These are phyloP conservation scores for Gnatocerus cornutus DNA, from an alignment of 2,888 invertebrate species.

Conservation along the genomic window DNA sequence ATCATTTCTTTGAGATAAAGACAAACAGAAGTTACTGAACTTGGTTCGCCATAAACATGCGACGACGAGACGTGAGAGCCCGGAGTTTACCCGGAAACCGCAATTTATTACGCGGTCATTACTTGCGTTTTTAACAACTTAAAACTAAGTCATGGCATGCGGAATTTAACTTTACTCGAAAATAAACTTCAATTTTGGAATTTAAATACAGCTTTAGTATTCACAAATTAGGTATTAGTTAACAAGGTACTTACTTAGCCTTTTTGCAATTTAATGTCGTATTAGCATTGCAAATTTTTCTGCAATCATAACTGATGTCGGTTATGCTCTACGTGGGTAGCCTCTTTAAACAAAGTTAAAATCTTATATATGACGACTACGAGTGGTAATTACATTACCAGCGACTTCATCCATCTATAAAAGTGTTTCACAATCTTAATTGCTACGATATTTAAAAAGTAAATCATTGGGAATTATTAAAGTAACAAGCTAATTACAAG, in stretches of 20 bases:
- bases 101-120: conserved; percentile 4
- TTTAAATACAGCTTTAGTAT: neutral
- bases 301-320: conserved; percentile 1
- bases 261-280: conserved; percentile 4
- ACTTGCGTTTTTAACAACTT: neutral
- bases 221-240: neutral
- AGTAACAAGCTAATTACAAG: too few relatives aligned
- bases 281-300: conserved; percentile 9
- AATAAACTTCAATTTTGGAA: neutral
- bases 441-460: neutral
- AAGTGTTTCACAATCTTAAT: neutral
- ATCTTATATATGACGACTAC: neutral
- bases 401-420: neutral
- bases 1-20: conserved; percentile 20
- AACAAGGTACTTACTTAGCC: conserved; percentile 5
- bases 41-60: conserved; percentile 15
- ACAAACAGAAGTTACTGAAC: conserved; percentile 31
- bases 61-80: conserved; percentile 21
- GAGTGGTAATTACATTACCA: conserved; percentile 1
- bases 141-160: conserved; percentile 6
- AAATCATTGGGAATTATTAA: neutral
- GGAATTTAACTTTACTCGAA: conserved; percentile 1
- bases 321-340: neutral
- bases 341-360: conserved; percentile 6
- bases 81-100: conserved; percentile 23